These are phyloP conservation scores for Hyles vespertilio DNA, from an alignment of 1,140 invertebrate genomes.

Conservation along the genomic window DNA sequence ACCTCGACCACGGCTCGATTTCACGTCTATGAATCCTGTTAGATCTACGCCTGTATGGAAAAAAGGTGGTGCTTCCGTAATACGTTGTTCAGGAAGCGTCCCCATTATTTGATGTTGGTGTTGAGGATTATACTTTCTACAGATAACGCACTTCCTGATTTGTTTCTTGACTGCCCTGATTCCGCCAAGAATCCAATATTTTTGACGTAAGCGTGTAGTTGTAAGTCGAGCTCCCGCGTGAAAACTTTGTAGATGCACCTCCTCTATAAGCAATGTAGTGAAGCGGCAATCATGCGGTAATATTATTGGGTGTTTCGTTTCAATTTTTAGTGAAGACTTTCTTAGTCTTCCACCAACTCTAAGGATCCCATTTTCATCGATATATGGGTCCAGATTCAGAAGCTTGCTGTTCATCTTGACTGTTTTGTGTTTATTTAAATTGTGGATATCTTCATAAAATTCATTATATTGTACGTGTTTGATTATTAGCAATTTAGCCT, in stretches of 20 bases:
- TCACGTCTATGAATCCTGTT: slow-evolving; percentile 32
- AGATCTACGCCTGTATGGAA: slow-evolving; percentile 38
- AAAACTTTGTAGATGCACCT: slow-evolving; percentile 20
- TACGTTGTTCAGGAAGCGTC: slow-evolving; percentile 27
- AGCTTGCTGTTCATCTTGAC: slow-evolving; percentile 9
- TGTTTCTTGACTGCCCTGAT: slow-evolving; percentile 11
- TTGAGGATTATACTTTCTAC: slow-evolving; percentile 13
- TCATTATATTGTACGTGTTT: slow-evolving; percentile 13
- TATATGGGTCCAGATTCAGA: slow-evolving; percentile 12
- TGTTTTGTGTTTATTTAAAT: not conserved
- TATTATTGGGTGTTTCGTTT: slow-evolving; percentile 21
- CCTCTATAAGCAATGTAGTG: slow-evolving; percentile 21
- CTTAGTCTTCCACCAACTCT: slow-evolving; percentile 33
- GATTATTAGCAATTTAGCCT: slow-evolving; percentile 1
- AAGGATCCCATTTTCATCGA: slow-evolving; percentile 14
- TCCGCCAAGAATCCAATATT: slow-evolving; percentile 32
- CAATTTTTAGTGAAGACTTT: slow-evolving; percentile 2
- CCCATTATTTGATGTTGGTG: slow-evolving; percentile 33
- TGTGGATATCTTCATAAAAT: slow-evolving; percentile 12
- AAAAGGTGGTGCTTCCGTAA: slow-evolving; percentile 24
- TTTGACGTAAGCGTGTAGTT: slow-evolving; percentile 21
- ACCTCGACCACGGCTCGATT: slow-evolving; percentile 27
- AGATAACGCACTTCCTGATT: slow-evolving; percentile 25
- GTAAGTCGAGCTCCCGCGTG: slow-evolving; percentile 34
- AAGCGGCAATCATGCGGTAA: slow-evolving; percentile 17